These are phyloP conservation scores for Eupeodes luniger DNA, from an alignment of 2,888 invertebrate genomes.

Conservation along the genomic window DNA sequence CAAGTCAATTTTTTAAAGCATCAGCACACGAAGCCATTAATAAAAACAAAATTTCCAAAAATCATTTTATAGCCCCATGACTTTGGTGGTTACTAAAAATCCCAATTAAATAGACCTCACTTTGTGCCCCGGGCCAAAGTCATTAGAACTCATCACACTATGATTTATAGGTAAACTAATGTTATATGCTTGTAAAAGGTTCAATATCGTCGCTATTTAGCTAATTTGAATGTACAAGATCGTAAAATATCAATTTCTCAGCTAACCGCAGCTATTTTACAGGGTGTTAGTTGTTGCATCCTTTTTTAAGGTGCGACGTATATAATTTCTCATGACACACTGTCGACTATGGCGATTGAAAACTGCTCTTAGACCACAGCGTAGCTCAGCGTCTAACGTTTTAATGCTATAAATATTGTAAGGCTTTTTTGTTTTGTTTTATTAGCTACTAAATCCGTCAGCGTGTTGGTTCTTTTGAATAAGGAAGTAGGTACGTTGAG, in stretches of 20 bases:
- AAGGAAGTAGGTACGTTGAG: slow-evolving; percentile 49
- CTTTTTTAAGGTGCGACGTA: neutral
- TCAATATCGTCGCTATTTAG: slow-evolving; percentile 11
- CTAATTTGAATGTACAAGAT: slow-evolving; percentile 23
- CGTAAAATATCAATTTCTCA: slow-evolving; percentile 14
- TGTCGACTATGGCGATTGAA: slow-evolving; percentile 49
- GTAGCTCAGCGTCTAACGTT: slow-evolving; percentile 24
- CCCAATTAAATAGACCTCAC: slow-evolving; percentile 33
- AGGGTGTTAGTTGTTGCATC: slow-evolving; percentile 1
- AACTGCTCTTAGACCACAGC: slow-evolving; percentile 47
- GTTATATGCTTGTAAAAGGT: neutral
- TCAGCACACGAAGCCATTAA: neutral
- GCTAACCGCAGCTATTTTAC: slow-evolving; percentile 3
- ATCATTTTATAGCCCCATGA: neutral
- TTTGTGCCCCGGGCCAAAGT: slow-evolving; percentile 15
- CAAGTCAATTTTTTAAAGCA: too few relatives aligned
- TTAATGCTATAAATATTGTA: slow-evolving; percentile 45
- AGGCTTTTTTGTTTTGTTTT: slow-evolving; percentile 26
- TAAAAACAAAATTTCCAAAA: neutral
- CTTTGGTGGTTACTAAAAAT: slow-evolving; percentile 32
- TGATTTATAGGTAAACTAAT: slow-evolving; percentile 50
- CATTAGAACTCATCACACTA: slow-evolving; percentile 58
- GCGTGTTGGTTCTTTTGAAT: slow-evolving; percentile 46
- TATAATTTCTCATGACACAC: slow-evolving; percentile 56
- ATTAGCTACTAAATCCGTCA: slow-evolving; percentile 48